Evolutionary conservation across 2,888 invertebrate species (phyloP), one percentile per base, ranked within the genome.

Genomic region (Urechis unicinctus): DNA sequence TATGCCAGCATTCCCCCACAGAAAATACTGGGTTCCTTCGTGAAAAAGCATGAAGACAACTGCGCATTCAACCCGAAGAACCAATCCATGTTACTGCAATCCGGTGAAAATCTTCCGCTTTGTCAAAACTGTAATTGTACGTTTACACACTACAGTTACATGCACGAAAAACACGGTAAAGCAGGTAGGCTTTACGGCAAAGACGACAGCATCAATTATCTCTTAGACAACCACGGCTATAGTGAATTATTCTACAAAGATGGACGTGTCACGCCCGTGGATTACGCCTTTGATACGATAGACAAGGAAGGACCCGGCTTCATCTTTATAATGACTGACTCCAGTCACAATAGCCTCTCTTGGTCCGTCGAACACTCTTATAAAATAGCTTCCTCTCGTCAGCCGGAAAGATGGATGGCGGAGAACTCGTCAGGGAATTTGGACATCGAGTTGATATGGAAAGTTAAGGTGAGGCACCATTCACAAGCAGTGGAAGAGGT

Each of bases 381-480:
- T 53, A 61, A 58, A 26, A 53, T 62, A n/a, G 54, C 62, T n/a
- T 61, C 60, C 3, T 61, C 60, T 6, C 47, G 58, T 13, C 53
- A 55, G 13, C 60, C 60, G 1, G 60, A 62, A n/a, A 42, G 52
- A 22, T 61, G 58, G 24, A 50, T 58, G 30, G 26, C 50, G 24
- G 60, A 61, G 25, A 56, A 58, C 50, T 47, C 51, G 24, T 28
- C 56, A 24, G 53, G 58, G 17, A 54, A 55, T 46, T 50, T 62
- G 21, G 60, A 58, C 50, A 53, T 62, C 36, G 60, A 62, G 30
- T 54, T 62, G 17, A 56, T 62, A 45, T 62, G 62, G 62, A 57
- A 56, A 50, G 56, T 61, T 29, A 56, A 53, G 47, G 62, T 62
- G 5, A 43, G 47, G 44, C 45, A 48, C 47, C 62, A 62, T 31